Evolutionary conservation across 2,888 invertebrate species (phyloP).

Genomic region (Agrypnus murinus): DNA sequence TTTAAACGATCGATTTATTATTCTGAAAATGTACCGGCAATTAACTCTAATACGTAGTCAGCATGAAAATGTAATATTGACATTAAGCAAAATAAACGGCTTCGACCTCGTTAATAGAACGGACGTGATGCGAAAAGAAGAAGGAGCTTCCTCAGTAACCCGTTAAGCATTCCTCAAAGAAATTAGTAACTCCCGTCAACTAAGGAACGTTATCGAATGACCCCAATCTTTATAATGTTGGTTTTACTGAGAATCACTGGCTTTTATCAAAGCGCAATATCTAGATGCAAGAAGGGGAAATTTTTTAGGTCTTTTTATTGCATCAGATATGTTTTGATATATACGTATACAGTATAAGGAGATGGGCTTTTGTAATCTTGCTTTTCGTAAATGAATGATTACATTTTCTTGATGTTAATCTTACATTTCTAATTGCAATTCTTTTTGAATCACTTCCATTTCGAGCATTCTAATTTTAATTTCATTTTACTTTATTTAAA

Average conservation of each 20-base stretch:
- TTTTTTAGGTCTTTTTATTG: constrained; percentile 35
- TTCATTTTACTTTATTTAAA: no score
- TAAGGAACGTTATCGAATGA: constrained; percentile 45
- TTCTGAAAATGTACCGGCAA: constrained; percentile 12
- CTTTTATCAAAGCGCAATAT: constrained; percentile 45
- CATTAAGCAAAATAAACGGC: constrained; percentile 20
- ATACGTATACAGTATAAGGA: background rate
- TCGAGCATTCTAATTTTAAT: no score
- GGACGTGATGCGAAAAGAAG: constrained; percentile 32
- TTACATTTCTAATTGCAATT: no score
- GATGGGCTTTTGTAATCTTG: no score
- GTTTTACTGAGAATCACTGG: constrained; percentile 44
- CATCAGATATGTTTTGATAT: constrained; percentile 10
- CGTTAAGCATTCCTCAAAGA: constrained; percentile 46
- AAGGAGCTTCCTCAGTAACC: constrained; percentile 37
- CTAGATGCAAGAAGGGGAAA: constrained; percentile 30
- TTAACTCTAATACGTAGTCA: constrained; percentile 2
- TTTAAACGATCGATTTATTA: constrained; percentile 15
- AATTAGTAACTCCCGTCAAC: constrained; percentile 48
- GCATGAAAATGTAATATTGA: constrained; percentile 29
- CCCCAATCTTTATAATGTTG: constrained; percentile 48
- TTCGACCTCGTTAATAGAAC: constrained; percentile 18
- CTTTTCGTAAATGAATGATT: no score
- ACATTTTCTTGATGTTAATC: no score
- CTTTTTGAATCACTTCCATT: no score